Evolutionary conservation across 1,140 invertebrate genomes (phyloP).

Genomic region (Matsumurasca onukii): DNA sequence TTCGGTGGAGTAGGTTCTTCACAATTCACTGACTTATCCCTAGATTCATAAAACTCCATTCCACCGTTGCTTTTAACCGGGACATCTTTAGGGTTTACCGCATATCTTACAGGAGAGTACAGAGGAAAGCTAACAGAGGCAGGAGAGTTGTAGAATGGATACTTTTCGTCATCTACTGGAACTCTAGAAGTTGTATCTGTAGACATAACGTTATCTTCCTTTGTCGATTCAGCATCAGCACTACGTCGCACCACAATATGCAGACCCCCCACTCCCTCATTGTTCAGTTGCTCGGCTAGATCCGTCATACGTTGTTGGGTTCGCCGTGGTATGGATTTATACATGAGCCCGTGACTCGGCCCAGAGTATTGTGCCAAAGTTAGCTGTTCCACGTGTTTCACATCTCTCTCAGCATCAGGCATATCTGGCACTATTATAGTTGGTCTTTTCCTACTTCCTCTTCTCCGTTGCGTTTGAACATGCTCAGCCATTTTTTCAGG

Average conservation of each 20-base stretch:
- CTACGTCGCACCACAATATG: slow-evolving; percentile 10
- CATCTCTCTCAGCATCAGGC: not conserved
- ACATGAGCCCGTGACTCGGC: slow-evolving; percentile 24
- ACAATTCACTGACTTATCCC: slow-evolving; percentile 49
- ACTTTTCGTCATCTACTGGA: slow-evolving; percentile 47
- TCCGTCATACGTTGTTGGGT: slow-evolving; percentile 36
- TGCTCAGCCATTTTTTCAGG: not conserved
- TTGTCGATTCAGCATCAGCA: not conserved
- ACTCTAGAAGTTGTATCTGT: slow-evolving; percentile 36
- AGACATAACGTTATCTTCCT: slow-evolving; percentile 31
- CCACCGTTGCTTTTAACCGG: slow-evolving; percentile 52
- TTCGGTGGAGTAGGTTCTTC: slow-evolving; percentile 48
- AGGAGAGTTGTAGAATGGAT: slow-evolving; percentile 50
- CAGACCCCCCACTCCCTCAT: slow-evolving; percentile 1
- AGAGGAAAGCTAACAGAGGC: slow-evolving; percentile 45
- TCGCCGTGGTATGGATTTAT: slow-evolving; percentile 19
- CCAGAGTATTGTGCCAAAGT: slow-evolving; percentile 40
- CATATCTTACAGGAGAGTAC: slow-evolving; percentile 59
- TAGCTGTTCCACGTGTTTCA: slow-evolving; percentile 40
- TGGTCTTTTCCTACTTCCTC: not conserved
- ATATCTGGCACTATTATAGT: not conserved
- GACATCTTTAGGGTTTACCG: slow-evolving; percentile 53
- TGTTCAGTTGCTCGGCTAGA: slow-evolving; percentile 36
- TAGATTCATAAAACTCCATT: slow-evolving; percentile 62
- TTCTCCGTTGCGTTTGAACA: not conserved